Evolutionary conservation across 2,888 invertebrate species (phyloP), one percentile per base, ranked within the genome.

Genomic region (Leptarthrus brevirostris): DNA sequence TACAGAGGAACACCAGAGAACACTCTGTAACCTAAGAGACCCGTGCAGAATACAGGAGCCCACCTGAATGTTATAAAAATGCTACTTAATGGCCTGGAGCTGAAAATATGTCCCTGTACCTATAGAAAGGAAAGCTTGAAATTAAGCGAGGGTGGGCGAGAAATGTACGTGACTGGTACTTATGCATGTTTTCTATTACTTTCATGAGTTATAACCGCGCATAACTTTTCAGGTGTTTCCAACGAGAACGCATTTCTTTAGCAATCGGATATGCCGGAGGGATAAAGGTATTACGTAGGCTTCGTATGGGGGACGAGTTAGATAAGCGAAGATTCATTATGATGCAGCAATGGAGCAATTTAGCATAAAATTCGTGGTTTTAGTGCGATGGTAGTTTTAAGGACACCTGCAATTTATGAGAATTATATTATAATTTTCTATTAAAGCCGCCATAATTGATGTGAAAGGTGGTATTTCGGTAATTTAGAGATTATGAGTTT

Each of bases 371-470:
- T 58, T 58, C 58, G 58, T 58, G 36, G 58, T 36, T 58, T 36
- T 12, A 58, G 58, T 12, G 12, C 10, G 36, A n/a, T 12, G 36
- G n/a, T 58, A 26, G 58, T 10, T 58, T n/a, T 58, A 20, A 58
- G 58, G 58, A 58, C 36, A 58, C 58, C 20, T 58, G 36, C 22
- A 58, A 58, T 58, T 58, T 58, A 58, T 58, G 58, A n/a, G 58
- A 58, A 58, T 58, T 12, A 58, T 36, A 58, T 58, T 58, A 36
- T 26, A 58, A 58, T 58, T 58, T 58, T 3, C 10, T 6, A 12
- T 40, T 40, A 40, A 4, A 30, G 8, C 30, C 30, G 4, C 5
- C 5, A 8, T 30, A 30, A 30, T 30, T 30, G 30, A 4, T 4
- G 30, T 30, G 30, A 30, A 30, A 30, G 1, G 8, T 30, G 40